Conservation (phyloP, 2,888 invertebrate species). For the Thelaira solivaga region DNA sequence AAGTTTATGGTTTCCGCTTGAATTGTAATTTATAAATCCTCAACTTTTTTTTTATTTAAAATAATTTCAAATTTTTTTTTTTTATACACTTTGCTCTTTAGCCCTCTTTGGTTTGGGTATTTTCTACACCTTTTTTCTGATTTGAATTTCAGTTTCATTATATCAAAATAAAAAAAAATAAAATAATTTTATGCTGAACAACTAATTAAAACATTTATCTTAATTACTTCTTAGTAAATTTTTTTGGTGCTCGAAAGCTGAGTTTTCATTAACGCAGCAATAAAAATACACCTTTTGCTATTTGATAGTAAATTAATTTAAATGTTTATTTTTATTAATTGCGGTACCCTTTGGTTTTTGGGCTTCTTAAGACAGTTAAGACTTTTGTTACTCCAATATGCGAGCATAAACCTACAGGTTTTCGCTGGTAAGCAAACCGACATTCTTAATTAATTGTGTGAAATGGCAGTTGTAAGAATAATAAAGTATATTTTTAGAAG, state of each 20-base stretch:
- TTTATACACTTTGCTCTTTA: not conserved
- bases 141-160: conserved; percentile 31
- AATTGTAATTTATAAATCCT: conserved; percentile 49
- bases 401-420: too few species aligned
- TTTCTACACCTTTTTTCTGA: too few species aligned
- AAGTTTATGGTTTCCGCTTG: conserved; percentile 61
- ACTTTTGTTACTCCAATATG: not conserved
- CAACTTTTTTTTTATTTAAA: conserved; percentile 12
- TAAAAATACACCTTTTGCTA: conserved; percentile 65
- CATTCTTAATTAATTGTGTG: too few species aligned
- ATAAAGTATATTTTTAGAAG: too few species aligned
- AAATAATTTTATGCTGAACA: conserved; percentile 39
- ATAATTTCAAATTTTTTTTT: conserved; percentile 35
- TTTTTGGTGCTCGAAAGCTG: conserved; percentile 65
- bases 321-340: conserved; percentile 63
- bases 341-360: not conserved
- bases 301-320: conserved; percentile 73
- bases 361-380: not conserved
- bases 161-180: conserved; percentile 20
- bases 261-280: conserved; percentile 74
- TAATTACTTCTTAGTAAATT: conserved; percentile 74
- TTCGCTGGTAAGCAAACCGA: too few species aligned
- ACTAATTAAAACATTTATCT: conserved; percentile 77
- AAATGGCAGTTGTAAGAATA: too few species aligned
- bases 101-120: not conserved